Base-by-base conservation (phyloP, 2,113 vertebrate genomes). In the Triplophysa tibetana region DNA sequence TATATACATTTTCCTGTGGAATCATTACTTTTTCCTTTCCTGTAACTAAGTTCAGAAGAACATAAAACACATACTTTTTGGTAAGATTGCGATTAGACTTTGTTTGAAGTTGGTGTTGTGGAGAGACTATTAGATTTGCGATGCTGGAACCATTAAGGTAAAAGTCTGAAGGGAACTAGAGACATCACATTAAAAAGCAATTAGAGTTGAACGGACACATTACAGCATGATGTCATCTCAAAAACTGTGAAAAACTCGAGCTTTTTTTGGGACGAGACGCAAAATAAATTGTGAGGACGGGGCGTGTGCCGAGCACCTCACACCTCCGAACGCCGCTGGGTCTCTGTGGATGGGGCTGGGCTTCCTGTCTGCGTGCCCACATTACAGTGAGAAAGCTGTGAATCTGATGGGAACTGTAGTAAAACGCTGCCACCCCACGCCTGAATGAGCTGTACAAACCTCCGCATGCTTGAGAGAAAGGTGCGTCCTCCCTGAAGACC, bases 1-100 rank as follows among this genome's bases (percentile, higher is more conserved):
- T 92, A 91, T 88, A 90, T 93, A 93, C 91, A 89, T 94, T 93
- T 93, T 91, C 87, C 89, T 60, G 86, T 87, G 88, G 90, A 92
- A 92, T 92, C 90, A 88, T 89, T 89, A 87, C 89, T 92, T 93
- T 92, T 88, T 89, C 85, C 82, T 73, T 83, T 87, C 67, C 77
- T 52, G 48, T 92, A 92, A 92, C 87, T 78, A 88, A 90, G 90
- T 92, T 92, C 89, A 78, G 77, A 89, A 91, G 89, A 88, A 90
- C 88, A 91, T 90, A 89, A 92, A 93, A 92, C 87, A 12, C 70
- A 82, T 62, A 82, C 83, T 89, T 92, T 91, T 89, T 86, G 76
- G 54, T 85, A 79, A 82, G 81, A 86, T 65, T 83, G 82, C 73
- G 69, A 81, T 87, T 85, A 90, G 88, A 90, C 83, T 85, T 87